These are phyloP conservation scores for Chiroxiphia lanceolata DNA, from an alignment of 2,797 vertebrate species.

Conservation along the genomic window DNA sequence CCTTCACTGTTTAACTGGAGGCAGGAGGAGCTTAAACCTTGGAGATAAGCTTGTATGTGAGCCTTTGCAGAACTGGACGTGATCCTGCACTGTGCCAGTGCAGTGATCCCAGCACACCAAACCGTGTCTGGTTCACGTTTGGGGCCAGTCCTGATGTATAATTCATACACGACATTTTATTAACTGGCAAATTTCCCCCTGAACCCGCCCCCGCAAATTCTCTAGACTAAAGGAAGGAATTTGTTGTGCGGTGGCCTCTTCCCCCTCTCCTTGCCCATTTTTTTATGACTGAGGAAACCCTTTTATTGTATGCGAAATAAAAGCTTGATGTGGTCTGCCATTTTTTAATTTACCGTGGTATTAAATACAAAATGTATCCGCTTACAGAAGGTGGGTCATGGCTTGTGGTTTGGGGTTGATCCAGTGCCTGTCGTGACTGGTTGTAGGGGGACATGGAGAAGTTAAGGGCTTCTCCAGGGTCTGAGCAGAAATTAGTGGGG, in stretches of 20 bases:
- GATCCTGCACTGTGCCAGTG: neutral
- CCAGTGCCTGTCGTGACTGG: neutral
- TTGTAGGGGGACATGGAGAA: neutral
- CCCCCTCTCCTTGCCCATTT: conserved; percentile 35
- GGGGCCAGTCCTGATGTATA: conserved; percentile 16
- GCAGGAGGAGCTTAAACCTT: conserved; percentile 9
- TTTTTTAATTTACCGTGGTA: conserved; percentile 62
- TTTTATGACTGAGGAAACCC: conserved; percentile 60
- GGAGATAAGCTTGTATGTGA: conserved; percentile 22
- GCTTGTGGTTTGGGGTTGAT: conserved; percentile 43
- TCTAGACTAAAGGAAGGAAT: conserved; percentile 55
- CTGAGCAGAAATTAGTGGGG: neutral
- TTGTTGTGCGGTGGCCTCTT: conserved; percentile 58
- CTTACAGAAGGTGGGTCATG: conserved; percentile 28
- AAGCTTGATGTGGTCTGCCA: conserved; percentile 61
- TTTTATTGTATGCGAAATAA: conserved; percentile 58
- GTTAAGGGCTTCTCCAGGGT: neutral
- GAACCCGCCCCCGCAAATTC: conserved; percentile 14
- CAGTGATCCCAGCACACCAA: conserved; percentile 37
- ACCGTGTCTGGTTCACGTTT: conserved; percentile 54
- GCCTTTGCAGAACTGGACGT: neutral
- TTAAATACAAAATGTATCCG: conserved; percentile 49
- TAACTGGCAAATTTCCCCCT: conserved; percentile 62
- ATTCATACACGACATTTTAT: conserved; percentile 55
- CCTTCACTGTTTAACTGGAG: conserved; percentile 9